Conservation (phyloP, 2,797 vertebrate species). For the Choloepus didactylus region DNA sequence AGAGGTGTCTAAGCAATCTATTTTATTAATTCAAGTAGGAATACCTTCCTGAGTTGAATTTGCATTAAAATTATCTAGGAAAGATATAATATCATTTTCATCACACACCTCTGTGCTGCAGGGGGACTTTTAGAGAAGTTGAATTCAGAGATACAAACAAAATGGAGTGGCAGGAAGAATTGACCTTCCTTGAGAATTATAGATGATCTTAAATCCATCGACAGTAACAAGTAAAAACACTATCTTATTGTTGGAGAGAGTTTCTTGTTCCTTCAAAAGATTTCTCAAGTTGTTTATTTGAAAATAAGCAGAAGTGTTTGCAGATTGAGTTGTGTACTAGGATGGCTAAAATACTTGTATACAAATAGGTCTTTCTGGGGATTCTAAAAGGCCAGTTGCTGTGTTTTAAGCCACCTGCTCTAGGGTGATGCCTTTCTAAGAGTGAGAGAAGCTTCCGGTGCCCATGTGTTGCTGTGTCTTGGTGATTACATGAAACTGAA, state of each 20-base stretch:
- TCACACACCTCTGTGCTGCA: neutral
- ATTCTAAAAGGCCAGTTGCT: neutral
- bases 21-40: constrained; percentile 90
- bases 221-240: neutral
- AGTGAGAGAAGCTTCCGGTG: neutral
- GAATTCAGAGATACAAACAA: neutral
- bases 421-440: neutral
- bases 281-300: neutral
- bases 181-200: neutral
- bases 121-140: neutral
- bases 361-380: neutral
- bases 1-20: constrained; percentile 91
- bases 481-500: neutral
- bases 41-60: constrained; percentile 79
- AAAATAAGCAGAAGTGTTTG: neutral
- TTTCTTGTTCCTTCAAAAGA: neutral
- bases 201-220: neutral
- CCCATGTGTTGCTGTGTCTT: neutral
- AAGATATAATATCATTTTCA: neutral
- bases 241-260: neutral
- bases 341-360: neutral
- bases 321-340: neutral
- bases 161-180: neutral
- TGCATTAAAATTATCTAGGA: constrained; percentile 70
- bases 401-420: neutral